These are phyloP conservation scores for Melanotaenia trifasciata DNA, from an alignment of 2,797 vertebrate species.

Conservation along the genomic window DNA sequence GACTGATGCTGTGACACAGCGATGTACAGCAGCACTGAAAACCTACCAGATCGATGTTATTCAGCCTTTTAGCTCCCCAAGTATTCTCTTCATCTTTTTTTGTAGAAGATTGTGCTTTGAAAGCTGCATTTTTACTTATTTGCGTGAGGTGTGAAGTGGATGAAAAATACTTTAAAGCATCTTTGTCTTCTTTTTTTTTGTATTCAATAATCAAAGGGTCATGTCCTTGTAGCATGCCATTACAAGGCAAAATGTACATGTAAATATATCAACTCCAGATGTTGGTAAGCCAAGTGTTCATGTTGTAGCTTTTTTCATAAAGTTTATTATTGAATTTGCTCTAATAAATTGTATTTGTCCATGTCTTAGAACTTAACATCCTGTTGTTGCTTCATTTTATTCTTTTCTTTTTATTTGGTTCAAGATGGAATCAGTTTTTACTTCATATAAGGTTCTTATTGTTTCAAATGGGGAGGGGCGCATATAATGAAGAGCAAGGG, in stretches of 20 bases:
- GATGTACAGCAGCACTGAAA: constrained; percentile 35
- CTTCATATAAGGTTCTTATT: background rate
- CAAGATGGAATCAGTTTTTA: background rate
- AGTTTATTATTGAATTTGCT: constrained; percentile 83
- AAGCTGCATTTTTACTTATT: constrained; percentile 44
- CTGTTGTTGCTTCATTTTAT: background rate
- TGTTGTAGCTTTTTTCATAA: constrained; percentile 81
- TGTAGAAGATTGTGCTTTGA: constrained; percentile 50
- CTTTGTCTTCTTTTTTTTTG: constrained; percentile 29
- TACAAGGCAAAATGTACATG: constrained; percentile 83
- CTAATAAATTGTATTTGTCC: constrained; percentile 83
- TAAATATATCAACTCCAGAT: constrained; percentile 82
- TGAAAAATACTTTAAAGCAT: constrained; percentile 40
- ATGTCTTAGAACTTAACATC: constrained; percentile 65
- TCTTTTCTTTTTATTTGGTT: background rate
- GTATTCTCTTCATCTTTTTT: constrained; percentile 28
- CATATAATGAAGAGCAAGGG: too few relatives aligned
- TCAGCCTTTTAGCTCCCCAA: constrained; percentile 30
- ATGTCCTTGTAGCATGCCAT: constrained; percentile 83
- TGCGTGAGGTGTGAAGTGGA: constrained; percentile 46
- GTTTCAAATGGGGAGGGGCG: background rate
- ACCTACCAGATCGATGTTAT: constrained; percentile 50
- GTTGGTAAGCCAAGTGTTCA: constrained; percentile 78
- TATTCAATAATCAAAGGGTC: constrained; percentile 68
- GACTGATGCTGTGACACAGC: constrained; percentile 25